A percentile compares a stretch with the other conserved stretches of the same genome.
These are phyloP conservation scores for Sabellastarte sp. DNA, from an alignment of 2,888 invertebrate genomes.

Conservation along the genomic window DNA sequence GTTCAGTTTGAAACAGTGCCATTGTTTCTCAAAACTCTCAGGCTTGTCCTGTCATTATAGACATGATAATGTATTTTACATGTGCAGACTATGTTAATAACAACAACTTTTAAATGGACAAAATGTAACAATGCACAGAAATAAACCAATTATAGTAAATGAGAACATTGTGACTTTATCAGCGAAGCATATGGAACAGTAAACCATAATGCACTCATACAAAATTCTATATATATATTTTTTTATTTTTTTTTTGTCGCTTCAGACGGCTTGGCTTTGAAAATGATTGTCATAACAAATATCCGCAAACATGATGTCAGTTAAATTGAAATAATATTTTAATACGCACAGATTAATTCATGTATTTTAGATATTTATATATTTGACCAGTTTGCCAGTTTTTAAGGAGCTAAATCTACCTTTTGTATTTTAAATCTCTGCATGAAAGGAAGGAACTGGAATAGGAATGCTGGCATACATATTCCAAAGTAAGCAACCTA, in stretches of 20 bases:
- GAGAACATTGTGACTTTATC: neutral
- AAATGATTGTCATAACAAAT: no score
- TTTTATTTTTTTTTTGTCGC: neutral
- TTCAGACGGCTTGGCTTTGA: neutral
- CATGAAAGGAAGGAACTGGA: constrained; percentile 52
- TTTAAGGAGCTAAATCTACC: constrained; percentile 33
- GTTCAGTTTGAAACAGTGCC: constrained; percentile 48
- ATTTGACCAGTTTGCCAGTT: no score
- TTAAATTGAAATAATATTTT: no score
- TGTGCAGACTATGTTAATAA: neutral
- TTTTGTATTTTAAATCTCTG: constrained; percentile 45
- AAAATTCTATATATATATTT: neutral
- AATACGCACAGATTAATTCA: no score
- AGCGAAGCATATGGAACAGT: no score
- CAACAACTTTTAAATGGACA: neutral
- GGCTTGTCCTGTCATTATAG: constrained; percentile 37
- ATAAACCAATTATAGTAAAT: neutral
- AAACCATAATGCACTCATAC: neutral
- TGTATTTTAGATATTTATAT: no score
- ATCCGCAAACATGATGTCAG: no score
- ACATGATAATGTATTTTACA: neutral
- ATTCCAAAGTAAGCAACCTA: constrained; percentile 44
- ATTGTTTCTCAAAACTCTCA: constrained; percentile 42
- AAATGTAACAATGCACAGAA: neutral
- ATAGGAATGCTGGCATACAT: constrained; percentile 45